phyloP scores from a whole-genome alignment of 2,113 vertebrate species.

The Cyphomyrus discorhynchus region DNA sequence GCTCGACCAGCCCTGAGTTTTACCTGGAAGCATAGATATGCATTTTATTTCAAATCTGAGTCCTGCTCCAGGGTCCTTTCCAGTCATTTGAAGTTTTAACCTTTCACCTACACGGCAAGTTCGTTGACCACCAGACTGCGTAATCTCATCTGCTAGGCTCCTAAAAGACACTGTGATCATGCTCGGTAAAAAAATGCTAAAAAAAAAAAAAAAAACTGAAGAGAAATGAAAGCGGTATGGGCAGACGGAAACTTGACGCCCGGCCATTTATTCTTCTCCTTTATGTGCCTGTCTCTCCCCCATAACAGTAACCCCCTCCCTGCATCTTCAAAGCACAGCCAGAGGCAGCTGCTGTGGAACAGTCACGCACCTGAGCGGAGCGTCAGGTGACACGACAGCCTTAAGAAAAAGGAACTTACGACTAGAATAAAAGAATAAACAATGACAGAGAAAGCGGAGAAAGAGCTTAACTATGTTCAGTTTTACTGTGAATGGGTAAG shows the following conservation, averaged over 20 bases:
- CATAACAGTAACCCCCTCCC: background rate
- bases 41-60: background rate
- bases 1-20: background rate
- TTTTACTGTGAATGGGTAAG: background rate
- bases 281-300: background rate
- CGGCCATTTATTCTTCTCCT: background rate
- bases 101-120: background rate
- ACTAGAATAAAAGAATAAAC: background rate
- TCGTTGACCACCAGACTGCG: background rate
- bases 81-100: background rate
- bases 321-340: conserved; percentile 37
- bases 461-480: background rate
- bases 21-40: background rate
- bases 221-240: background rate
- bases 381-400: conserved; percentile 37
- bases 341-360: conserved; percentile 28
- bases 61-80: background rate
- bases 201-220: background rate
- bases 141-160: background rate
- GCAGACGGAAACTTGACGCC: background rate
- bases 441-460: conserved; percentile 29
- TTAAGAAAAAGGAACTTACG: background rate
- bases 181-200: background rate
- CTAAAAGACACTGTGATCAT: background rate
- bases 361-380: conserved; percentile 25